Evolutionary conservation across 2,797 vertebrate species (phyloP).

Genomic region (Rhinoraja longicauda): DNA sequence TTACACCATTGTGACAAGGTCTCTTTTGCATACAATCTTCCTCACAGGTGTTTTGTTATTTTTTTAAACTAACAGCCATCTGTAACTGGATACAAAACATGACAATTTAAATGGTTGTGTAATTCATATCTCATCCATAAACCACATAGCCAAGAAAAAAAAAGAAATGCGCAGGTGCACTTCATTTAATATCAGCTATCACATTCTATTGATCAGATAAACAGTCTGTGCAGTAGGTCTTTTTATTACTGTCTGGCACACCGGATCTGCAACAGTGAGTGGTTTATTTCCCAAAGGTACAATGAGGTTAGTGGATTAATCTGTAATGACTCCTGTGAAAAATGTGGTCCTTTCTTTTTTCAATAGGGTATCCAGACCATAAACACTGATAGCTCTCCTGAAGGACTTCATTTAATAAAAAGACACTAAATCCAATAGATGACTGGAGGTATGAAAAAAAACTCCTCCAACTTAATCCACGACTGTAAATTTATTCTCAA

Average conservation of each 20-base stretch:
- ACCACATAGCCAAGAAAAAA: neutral
- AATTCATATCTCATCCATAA: conserved; percentile 8
- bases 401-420: conserved; percentile 37
- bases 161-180: neutral
- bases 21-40: neutral
- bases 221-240: neutral
- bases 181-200: conserved; percentile 24
- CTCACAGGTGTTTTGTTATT: neutral
- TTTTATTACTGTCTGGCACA: conserved; percentile 36
- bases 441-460: conserved; percentile 16
- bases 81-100: neutral
- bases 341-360: conserved; percentile 25
- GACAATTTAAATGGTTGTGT: neutral
- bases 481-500: neutral
- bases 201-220: conserved; percentile 20
- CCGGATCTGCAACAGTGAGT: conserved; percentile 24
- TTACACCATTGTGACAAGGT: neutral
- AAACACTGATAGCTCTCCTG: conserved; percentile 12
- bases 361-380: conserved; percentile 6
- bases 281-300: conserved; percentile 35
- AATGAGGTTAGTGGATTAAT: conserved; percentile 29
- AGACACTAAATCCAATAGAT: conserved; percentile 9
- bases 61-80: neutral
- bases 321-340: conserved; percentile 20
- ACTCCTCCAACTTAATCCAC: neutral